Conservation (phyloP, 2,113 vertebrate genomes). For the Merops nubicus region DNA sequence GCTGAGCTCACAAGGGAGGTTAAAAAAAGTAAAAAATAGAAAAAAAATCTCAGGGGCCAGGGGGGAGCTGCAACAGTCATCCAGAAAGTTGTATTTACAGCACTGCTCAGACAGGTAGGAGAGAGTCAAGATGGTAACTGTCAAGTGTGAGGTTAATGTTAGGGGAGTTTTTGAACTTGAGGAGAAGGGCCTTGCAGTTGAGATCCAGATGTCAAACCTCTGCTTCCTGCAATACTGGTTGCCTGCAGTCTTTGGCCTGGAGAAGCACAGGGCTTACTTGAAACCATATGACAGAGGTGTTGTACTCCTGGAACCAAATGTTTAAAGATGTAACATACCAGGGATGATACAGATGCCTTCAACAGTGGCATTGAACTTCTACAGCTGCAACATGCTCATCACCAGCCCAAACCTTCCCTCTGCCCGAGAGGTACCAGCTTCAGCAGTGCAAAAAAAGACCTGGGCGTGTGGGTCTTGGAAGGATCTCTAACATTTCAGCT, state of each 20-base stretch:
- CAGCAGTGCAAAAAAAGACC: not conserved
- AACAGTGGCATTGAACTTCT: not conserved
- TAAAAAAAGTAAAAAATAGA: not conserved
- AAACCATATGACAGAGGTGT: constrained; percentile 52
- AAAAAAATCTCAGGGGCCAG: no score
- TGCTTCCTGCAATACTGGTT: constrained; percentile 36
- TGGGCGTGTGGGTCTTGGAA: not conserved
- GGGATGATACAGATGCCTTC: not conserved
- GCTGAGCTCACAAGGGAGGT: not conserved
- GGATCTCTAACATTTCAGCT: not conserved
- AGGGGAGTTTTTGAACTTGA: not conserved
- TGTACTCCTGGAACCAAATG: constrained; percentile 26
- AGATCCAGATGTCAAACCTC: constrained; percentile 58
- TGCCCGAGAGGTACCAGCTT: accelerated
- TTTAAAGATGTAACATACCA: not conserved
- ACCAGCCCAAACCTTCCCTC: not conserved
- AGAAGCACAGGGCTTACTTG: constrained; percentile 18
- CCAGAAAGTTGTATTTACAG: not conserved
- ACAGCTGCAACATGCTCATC: not conserved
- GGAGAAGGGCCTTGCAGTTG: not conserved
- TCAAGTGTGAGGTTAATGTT: not conserved
- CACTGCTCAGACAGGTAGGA: not conserved
- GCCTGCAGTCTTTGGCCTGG: constrained; percentile 21
- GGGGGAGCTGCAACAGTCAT: not conserved
- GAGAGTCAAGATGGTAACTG: not conserved